These are phyloP conservation scores for Eupithecia subfuscata DNA, from an alignment of 2,888 invertebrate genomes.

Conservation along the genomic window DNA sequence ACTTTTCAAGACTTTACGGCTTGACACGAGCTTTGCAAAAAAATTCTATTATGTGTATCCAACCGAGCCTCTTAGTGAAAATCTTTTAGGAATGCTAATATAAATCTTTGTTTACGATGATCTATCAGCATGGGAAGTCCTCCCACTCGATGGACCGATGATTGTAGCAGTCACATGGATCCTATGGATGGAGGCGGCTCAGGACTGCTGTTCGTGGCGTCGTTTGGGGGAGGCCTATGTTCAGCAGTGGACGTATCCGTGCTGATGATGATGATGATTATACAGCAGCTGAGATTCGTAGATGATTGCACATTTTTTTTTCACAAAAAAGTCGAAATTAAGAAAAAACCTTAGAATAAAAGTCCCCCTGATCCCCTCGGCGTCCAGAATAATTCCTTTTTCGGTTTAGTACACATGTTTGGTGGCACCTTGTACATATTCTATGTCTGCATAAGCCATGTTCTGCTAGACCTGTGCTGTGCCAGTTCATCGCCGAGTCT, in stretches of 20 bases:
- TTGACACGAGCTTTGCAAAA: conserved; percentile 3
- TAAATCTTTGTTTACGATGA: background rate
- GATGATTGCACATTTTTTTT: background rate
- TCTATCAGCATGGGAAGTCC: background rate
- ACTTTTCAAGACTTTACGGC: conserved; percentile 17
- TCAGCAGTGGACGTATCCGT: background rate
- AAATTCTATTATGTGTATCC: background rate
- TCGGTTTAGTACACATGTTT: no score
- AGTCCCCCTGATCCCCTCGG: no score
- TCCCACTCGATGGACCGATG: background rate
- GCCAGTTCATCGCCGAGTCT: background rate
- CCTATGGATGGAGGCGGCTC: background rate
- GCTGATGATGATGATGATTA: background rate
- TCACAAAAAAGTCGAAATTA: no score
- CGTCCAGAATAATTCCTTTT: no score
- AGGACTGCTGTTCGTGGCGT: background rate
- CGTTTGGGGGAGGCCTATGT: background rate
- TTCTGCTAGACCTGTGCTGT: background rate
- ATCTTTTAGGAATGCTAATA: background rate
- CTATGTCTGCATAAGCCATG: background rate
- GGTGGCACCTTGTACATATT: background rate
- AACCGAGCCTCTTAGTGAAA: background rate
- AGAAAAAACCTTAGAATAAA: no score
- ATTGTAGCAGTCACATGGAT: background rate
- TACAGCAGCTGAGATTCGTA: background rate